Evolutionary conservation across 2,888 invertebrate genomes (phyloP), one percentile per base, ranked within the genome.

Genomic region (Agapetus fuscipes): DNA sequence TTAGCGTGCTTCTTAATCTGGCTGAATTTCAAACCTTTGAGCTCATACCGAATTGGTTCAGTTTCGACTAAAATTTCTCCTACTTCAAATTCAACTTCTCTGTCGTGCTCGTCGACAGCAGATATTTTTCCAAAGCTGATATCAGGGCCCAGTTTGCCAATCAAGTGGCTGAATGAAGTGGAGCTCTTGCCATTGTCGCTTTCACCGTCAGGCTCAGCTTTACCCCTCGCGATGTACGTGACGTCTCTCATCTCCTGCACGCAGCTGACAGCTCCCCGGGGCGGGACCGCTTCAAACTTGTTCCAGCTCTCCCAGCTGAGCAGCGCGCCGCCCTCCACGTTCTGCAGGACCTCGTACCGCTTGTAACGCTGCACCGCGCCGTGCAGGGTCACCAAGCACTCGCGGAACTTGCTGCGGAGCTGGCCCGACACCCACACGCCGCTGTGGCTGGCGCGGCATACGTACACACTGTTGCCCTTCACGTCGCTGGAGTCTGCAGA

Each of bases 61-160:
- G 80, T 77, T 64, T 89, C 89, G 5, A 83, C 75, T 16, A 90
- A 64, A 34, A 90, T 73, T 56, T 88, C 83, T 0, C 87, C 87
- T 32, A 72, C 74, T 42, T 72, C 73, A 53, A 71, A 73, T 28
- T 54, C 54, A 15, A 71, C 51, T 52, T 74, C 73, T 45, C 72
- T 71, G 32, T 71, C 68, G 41, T 76, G 64, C 41, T 76, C 75
- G 53, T 80, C 77, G 40, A 80, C 76, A 24, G 82, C 76, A 48
- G 74, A 69, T 48, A 85, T 74, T 51, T 76, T 75, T 7, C 87
- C 87, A 35, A 83, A 66, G 36, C 71, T 73, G 46, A 74, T 75
- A 51, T 66, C 68, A 27, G 77, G 74, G 53, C 78, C 78, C 48
- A 86, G 72, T 51, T 80, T 78, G 11, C 88, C 89, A 47, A 88